phyloP scores from a whole-genome alignment of 1,140 invertebrate species.

The Ephestia elutella region DNA sequence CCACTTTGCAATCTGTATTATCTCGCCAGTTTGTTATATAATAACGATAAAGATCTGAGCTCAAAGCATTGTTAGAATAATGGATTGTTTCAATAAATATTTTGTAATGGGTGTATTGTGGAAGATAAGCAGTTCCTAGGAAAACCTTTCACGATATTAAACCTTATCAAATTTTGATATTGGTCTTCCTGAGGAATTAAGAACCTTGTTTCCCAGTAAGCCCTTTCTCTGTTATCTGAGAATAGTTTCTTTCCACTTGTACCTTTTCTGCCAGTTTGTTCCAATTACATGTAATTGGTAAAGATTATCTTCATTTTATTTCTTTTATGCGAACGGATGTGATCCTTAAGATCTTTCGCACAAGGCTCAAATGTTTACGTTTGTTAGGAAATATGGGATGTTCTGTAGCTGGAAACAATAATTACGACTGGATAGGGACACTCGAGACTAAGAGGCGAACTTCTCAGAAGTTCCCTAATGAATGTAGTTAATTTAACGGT shows the following conservation, averaged over 20 bases:
- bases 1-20: not conserved
- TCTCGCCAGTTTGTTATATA: not conserved
- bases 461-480: conserved; percentile 50
- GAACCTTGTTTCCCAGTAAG: not conserved
- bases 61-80: not conserved
- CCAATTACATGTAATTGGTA: conserved; percentile 21
- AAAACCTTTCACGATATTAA: not conserved
- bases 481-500: conserved; percentile 56
- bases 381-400: conserved; percentile 9
- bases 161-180: not conserved
- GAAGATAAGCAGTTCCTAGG: not conserved
- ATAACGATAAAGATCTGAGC: not conserved
- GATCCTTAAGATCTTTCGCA: not conserved
- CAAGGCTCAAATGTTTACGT: conserved; percentile 18
- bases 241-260: conserved; percentile 10
- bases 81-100: not conserved
- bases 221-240: conserved; percentile 12
- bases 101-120: not conserved
- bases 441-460: conserved; percentile 31
- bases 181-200: not conserved
- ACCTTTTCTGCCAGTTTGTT: conserved; percentile 20
- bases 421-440: conserved; percentile 35
- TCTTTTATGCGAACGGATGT: conserved; percentile 3
- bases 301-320: conserved; percentile 12
- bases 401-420: conserved; percentile 23